Percentiles rank a stretch among this genome's conserved stretches.
phyloP scores from a whole-genome alignment of 2,113 vertebrate genomes.

The Sceloporus tristichus region DNA sequence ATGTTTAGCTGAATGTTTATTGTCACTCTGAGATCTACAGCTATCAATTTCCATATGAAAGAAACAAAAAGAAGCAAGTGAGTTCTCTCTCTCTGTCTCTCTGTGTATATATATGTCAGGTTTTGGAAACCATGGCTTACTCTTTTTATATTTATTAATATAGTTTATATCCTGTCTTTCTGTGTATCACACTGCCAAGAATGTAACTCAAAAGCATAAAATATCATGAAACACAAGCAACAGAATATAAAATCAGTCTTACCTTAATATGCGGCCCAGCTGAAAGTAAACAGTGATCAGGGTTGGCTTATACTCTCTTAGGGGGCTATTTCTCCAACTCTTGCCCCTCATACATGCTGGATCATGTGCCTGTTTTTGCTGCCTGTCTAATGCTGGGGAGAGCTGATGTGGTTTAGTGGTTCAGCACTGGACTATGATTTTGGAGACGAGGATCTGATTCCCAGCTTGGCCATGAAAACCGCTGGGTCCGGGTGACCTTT shows the following conservation, averaged over 20 bases:
- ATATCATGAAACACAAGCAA: background rate
- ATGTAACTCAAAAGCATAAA: background rate
- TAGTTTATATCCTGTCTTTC: background rate
- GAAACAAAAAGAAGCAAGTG: background rate
- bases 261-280: background rate
- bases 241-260: background rate
- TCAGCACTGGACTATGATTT: no score
- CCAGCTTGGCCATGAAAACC: no score
- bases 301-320: background rate
- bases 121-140: background rate
- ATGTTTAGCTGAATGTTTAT: background rate
- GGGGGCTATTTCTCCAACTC: background rate
- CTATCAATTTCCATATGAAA: background rate
- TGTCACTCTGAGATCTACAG: background rate
- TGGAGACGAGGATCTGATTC: no score
- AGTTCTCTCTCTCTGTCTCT: background rate
- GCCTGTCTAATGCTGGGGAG: background rate
- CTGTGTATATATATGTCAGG: background rate
- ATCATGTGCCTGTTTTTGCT: background rate
- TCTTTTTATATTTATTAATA: background rate
- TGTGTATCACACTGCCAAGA: background rate
- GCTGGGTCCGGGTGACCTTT: no score
- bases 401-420: no score
- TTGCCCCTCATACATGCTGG: background rate
- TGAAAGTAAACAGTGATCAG: background rate